These are phyloP conservation scores for Nothocercus nigrocapillus DNA, from an alignment of 2,113 vertebrate genomes.

Conservation along the genomic window DNA sequence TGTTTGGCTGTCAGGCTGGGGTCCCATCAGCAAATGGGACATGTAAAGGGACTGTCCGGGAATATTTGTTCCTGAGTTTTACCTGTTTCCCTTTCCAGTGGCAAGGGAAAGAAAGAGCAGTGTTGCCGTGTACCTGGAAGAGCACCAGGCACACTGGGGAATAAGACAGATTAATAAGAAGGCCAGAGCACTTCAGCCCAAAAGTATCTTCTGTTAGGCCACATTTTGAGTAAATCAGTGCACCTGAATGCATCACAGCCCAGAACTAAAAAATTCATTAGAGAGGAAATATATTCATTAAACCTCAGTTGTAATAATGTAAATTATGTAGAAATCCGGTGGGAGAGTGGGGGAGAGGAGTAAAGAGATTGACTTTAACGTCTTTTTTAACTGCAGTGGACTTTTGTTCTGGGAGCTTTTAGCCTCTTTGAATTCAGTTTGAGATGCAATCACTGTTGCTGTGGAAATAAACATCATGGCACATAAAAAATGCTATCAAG, in stretches of 20 bases:
- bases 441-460: conserved; percentile 6
- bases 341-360: background rate
- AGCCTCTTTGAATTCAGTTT: background rate
- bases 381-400: background rate
- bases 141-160: background rate
- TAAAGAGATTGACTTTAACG: background rate
- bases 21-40: background rate
- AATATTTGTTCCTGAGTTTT: background rate
- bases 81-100: background rate
- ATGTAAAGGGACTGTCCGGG: background rate
- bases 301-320: background rate
- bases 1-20: background rate
- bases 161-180: background rate
- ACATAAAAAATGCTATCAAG: background rate
- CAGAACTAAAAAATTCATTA: conserved; percentile 12
- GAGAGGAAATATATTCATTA: background rate
- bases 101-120: background rate
- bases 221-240: background rate
- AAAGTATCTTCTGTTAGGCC: background rate
- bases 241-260: background rate
- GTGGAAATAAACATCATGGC: conserved; percentile 44
- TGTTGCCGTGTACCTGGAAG: background rate
- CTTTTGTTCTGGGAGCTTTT: background rate
- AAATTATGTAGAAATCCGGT: background rate
- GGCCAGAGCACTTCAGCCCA: background rate